Percentiles rank a stretch among this genome's conserved stretches.
Evolutionary conservation across 2,888 invertebrate genomes (phyloP).

Genomic region (Polyommatus icarus): DNA sequence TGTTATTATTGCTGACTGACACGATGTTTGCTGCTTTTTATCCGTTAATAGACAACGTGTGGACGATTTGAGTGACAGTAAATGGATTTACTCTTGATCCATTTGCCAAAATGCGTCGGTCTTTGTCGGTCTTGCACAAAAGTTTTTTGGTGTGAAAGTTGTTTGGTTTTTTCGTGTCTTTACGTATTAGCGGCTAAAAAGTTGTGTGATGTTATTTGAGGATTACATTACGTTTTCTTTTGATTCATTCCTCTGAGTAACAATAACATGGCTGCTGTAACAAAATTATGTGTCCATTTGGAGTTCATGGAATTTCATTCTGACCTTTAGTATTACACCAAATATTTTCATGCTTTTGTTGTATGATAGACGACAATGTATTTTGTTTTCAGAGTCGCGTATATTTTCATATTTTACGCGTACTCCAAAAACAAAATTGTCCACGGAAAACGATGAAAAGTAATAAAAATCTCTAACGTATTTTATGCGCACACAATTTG

Average conservation of each 20-base stretch:
- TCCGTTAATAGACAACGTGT: constrained; percentile 20
- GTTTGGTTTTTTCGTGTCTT: neutral
- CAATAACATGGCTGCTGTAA: neutral
- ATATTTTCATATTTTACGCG: constrained; percentile 19
- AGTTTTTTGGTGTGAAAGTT: neutral
- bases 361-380: constrained; percentile 37
- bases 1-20: constrained; percentile 68
- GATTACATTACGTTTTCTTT: neutral
- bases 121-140: neutral
- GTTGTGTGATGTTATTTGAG: neutral
- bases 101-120: neutral
- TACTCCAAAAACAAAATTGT: neutral
- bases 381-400: constrained; percentile 44
- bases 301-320: neutral
- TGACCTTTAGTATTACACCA: neutral
- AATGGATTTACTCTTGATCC: neutral
- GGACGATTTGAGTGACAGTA: neutral
- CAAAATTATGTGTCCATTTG: neutral
- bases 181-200: neutral
- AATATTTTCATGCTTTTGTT: constrained; percentile 21
- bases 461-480: neutral
- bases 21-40: constrained; percentile 42
- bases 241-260: neutral
- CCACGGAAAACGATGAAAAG: neutral
- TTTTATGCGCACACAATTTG: neutral